Evolutionary conservation across 2,113 vertebrate species (phyloP).

Genomic region (Malurus elegans): DNA sequence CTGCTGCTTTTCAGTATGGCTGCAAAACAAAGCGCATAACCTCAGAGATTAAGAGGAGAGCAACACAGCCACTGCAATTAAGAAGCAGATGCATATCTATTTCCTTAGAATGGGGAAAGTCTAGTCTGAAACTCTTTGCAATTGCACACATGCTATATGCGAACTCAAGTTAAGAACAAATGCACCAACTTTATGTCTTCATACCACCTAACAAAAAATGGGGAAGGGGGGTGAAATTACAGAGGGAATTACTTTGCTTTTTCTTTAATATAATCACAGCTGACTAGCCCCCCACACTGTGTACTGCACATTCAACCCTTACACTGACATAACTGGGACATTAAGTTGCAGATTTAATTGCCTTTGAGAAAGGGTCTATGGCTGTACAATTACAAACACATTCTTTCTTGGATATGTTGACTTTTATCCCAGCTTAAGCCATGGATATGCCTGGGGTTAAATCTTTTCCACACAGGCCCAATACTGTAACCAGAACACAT

Average conservation of each 20-base stretch:
- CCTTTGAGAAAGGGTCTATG: not conserved
- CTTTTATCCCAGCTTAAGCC: not conserved
- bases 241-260: not conserved
- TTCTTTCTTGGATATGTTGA: not conserved
- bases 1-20: not conserved
- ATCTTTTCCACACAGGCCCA: not conserved
- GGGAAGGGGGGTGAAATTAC: accelerated
- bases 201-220: not conserved
- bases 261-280: not conserved
- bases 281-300: not conserved
- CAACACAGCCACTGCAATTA: not conserved
- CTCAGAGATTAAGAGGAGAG: not conserved
- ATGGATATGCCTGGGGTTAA: not conserved
- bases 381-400: not conserved
- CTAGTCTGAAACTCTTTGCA: not conserved
- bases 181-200: not conserved
- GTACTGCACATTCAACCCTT: not conserved
- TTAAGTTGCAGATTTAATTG: not conserved
- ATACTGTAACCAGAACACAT: not conserved
- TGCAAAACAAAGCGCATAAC: not conserved
- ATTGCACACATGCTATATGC: not conserved
- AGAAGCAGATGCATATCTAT: not conserved
- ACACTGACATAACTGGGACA: not conserved
- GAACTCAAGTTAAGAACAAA: not conserved
- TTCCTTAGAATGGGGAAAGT: not conserved